phyloP scores from a whole-genome alignment of 2,888 invertebrate species.

The Drosophila borborema region DNA sequence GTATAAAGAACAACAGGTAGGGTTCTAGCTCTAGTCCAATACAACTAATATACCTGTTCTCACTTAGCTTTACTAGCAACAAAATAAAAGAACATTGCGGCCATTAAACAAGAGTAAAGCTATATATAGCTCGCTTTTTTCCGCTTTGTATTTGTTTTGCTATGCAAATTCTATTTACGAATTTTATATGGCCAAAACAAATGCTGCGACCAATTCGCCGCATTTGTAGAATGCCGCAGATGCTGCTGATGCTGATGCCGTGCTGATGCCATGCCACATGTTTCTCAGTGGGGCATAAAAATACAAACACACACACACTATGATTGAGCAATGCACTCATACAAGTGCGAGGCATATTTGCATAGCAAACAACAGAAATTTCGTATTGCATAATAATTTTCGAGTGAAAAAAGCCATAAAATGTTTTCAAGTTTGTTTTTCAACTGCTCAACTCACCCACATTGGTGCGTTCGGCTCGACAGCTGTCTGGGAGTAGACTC shows the following conservation, averaged over 20 bases:
- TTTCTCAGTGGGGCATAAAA: constrained; percentile 42
- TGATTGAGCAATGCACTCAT: constrained; percentile 8
- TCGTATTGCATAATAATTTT: constrained; percentile 53
- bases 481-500: constrained; percentile 24
- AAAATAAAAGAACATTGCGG: neutral
- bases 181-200: constrained; percentile 33
- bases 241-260: constrained; percentile 16
- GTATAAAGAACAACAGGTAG: no score
- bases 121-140: constrained; percentile 33
- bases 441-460: constrained; percentile 59
- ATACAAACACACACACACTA: constrained; percentile 33
- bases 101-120: constrained; percentile 2
- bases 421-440: neutral
- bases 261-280: constrained; percentile 29
- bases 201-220: constrained; percentile 52
- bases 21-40: neutral
- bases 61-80: neutral
- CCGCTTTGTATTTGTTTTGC: constrained; percentile 66
- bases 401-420: constrained; percentile 8
- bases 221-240: constrained; percentile 8
- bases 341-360: constrained; percentile 30
- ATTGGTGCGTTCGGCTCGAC: constrained; percentile 64
- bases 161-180: constrained; percentile 68
- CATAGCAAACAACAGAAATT: constrained; percentile 27
- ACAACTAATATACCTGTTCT: neutral